A percentile compares a stretch with the other conserved stretches of the same genome.
phyloP scores from a whole-genome alignment of 2,888 invertebrate genomes.

The Napeogenes sylphis region DNA sequence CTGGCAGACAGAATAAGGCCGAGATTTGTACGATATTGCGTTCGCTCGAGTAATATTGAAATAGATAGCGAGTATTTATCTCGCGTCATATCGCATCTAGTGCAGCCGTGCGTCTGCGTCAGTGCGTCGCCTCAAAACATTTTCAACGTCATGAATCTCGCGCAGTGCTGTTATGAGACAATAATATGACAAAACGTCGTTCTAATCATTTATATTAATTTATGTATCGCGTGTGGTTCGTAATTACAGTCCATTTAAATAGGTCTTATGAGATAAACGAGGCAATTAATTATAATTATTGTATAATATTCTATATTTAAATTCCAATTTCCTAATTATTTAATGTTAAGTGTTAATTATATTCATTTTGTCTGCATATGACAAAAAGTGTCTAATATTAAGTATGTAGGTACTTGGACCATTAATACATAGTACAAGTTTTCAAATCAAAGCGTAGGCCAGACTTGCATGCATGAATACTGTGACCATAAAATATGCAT shows the following conservation, averaged over 20 bases:
- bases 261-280: not conserved
- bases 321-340: too few relatives aligned
- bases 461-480: constrained; percentile 18
- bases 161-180: constrained; percentile 34
- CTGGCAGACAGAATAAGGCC: constrained; percentile 62
- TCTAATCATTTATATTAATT: constrained; percentile 7
- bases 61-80: constrained; percentile 70
- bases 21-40: constrained; percentile 70
- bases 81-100: constrained; percentile 67
- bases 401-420: too few relatives aligned
- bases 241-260: not conserved
- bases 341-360: too few relatives aligned
- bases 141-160: constrained; percentile 43
- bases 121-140: constrained; percentile 54
- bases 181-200: constrained; percentile 27
- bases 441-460: constrained; percentile 25
- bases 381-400: too few relatives aligned
- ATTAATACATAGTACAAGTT: constrained; percentile 9
- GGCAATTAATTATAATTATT: not conserved
- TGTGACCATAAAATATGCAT: constrained; percentile 29
- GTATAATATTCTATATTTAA: constrained; percentile 1
- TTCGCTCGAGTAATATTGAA: constrained; percentile 67
- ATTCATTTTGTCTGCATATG: too few relatives aligned
- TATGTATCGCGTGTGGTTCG: not conserved
- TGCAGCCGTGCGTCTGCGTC: constrained; percentile 57